Evolutionary conservation across 1,140 invertebrate genomes (phyloP).

Genomic region (Drosophila orosa): DNA sequence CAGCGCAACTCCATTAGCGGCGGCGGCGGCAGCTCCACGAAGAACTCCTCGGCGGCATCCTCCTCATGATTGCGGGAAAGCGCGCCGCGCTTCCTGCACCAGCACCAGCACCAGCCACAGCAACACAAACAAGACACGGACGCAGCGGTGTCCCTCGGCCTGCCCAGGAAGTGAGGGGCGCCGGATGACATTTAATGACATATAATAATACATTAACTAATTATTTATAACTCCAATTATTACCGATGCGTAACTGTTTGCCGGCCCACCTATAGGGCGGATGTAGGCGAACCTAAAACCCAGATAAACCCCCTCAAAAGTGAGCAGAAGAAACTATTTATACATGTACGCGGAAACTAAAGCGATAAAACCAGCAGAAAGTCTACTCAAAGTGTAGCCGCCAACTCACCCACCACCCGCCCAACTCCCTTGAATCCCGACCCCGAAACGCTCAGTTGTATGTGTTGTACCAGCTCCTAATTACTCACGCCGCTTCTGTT

Average conservation of each 20-base stretch:
- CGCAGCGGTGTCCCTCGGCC: slow-evolving; percentile 27
- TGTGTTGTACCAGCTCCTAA: slow-evolving; percentile 35
- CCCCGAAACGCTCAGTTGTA: slow-evolving; percentile 31
- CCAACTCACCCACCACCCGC: slow-evolving; percentile 21
- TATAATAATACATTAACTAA: slow-evolving; percentile 67
- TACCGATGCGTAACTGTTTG: slow-evolving; percentile 61
- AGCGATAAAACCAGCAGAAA: slow-evolving; percentile 20
- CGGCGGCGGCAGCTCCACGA: slow-evolving; percentile 67
- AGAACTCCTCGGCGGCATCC: slow-evolving; percentile 80
- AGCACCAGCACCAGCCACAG: slow-evolving; percentile 29
- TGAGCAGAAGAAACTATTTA: slow-evolving; percentile 44
- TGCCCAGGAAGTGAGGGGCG: slow-evolving; percentile 47
- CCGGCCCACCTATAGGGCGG: slow-evolving; percentile 47
- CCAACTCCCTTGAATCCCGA: not conserved
- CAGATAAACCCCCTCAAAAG: slow-evolving; percentile 21
- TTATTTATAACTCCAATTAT: slow-evolving; percentile 65
- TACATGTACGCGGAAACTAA: slow-evolving; percentile 30
- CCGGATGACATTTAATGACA: slow-evolving; percentile 53
- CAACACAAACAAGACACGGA: slow-evolving; percentile 61
- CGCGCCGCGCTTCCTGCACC: slow-evolving; percentile 20
- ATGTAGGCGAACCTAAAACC: slow-evolving; percentile 18
- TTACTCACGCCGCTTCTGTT: slow-evolving; percentile 31
- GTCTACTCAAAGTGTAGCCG: slow-evolving; percentile 37
- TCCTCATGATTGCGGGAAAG: slow-evolving; percentile 77
- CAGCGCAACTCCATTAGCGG: slow-evolving; percentile 62